These are phyloP conservation scores for Prosopocoilus inquinatus DNA, from an alignment of 2,888 invertebrate genomes.

Conservation along the genomic window DNA sequence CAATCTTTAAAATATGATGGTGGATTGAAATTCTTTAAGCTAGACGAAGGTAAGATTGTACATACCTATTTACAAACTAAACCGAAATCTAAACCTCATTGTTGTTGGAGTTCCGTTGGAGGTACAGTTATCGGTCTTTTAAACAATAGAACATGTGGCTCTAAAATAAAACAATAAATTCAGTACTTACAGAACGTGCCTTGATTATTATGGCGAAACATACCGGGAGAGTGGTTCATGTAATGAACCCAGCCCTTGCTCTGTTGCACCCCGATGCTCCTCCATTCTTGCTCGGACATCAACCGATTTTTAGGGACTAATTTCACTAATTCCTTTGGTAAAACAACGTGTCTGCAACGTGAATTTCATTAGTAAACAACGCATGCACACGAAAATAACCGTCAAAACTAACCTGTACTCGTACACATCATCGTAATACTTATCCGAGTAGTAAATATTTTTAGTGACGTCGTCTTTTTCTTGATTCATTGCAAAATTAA, in stretches of 20 bases:
- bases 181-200: conserved; percentile 7
- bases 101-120: conserved; percentile 32
- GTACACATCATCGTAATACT: conserved; percentile 86
- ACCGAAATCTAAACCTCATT: neutral
- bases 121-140: conserved; percentile 66
- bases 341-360: conserved; percentile 80
- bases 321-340: conserved; percentile 89
- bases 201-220: conserved; percentile 22
- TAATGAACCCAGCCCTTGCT: conserved; percentile 97
- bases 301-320: conserved; percentile 88
- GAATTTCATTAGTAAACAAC: neutral
- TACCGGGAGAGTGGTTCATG: conserved; percentile 93
- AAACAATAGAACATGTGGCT: conserved; percentile 89
- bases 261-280: conserved; percentile 91
- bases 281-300: conserved; percentile 93
- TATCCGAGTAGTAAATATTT: conserved; percentile 90
- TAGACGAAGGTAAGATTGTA: neutral
- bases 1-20: too few relatives aligned
- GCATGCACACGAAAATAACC: neutral
- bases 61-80: neutral
- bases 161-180: conserved; percentile 54
- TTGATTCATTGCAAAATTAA: conserved; percentile 31
- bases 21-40: too few relatives aligned
- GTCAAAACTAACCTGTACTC: conserved; percentile 80
- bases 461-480: conserved; percentile 49